Conservation (phyloP, 2,113 vertebrate species). For the Ameiurus melas region DNA sequence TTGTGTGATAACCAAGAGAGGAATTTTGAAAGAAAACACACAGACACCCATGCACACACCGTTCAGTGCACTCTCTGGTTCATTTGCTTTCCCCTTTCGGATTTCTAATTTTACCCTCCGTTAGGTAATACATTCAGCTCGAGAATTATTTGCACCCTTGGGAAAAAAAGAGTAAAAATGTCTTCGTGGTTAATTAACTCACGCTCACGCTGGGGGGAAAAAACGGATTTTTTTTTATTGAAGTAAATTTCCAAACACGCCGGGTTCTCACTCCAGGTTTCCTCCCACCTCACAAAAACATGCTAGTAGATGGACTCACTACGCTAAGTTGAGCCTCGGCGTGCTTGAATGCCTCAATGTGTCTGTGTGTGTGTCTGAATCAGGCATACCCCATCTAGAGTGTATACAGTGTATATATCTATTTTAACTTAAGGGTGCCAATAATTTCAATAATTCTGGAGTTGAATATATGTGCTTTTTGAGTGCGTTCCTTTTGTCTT, state of each 20-base stretch:
- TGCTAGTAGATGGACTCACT: background rate
- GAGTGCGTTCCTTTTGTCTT: background rate
- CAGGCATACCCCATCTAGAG: background rate
- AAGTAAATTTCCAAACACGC: background rate
- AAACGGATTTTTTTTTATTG: background rate
- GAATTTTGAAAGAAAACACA: conserved; percentile 43
- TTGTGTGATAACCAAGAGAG: conserved; percentile 32
- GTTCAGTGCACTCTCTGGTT: conserved; percentile 1
- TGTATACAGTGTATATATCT: background rate
- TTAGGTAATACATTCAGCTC: background rate
- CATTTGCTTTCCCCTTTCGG: conserved; percentile 30
- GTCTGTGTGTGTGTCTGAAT: background rate
- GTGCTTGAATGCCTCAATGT: background rate
- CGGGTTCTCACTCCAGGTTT: background rate
- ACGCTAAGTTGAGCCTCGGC: background rate
- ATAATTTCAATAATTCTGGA: background rate
- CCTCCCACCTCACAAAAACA: background rate
- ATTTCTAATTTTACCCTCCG: conserved; percentile 28
- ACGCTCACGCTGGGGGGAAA: no score
- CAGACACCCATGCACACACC: background rate
- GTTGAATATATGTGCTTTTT: background rate
- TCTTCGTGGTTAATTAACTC: background rate
- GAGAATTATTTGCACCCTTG: background rate
- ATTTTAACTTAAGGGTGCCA: background rate
- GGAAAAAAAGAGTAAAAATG: background rate